These are phyloP conservation scores for Syngnathoides biaculeatus DNA, from an alignment of 2,113 vertebrate species.

Conservation along the genomic window DNA sequence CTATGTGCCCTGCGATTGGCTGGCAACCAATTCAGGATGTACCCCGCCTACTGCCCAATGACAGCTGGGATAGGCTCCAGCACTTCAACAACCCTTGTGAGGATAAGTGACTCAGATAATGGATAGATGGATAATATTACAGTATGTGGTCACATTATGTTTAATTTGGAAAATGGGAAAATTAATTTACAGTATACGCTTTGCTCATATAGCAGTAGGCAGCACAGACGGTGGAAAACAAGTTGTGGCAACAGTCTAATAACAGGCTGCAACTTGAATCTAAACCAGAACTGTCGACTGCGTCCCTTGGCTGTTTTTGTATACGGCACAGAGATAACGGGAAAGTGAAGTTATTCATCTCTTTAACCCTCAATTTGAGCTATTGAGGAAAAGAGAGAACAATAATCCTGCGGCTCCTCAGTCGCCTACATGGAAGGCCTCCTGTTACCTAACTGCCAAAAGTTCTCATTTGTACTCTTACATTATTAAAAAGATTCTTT, in stretches of 20 bases:
- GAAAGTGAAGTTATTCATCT: slow-evolving; percentile 59
- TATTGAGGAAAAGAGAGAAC: slow-evolving; percentile 48
- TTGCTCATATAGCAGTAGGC: slow-evolving; percentile 50
- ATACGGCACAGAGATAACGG: slow-evolving; percentile 44
- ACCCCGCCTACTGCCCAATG: no score
- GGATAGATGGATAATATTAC: no score
- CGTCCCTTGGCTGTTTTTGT: slow-evolving; percentile 32
- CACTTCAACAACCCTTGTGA: no score
- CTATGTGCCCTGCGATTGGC: no score
- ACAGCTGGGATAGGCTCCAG: no score
- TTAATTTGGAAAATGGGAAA: slow-evolving; percentile 58
- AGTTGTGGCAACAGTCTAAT: slow-evolving; percentile 64
- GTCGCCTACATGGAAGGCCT: slow-evolving; percentile 1
- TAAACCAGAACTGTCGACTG: slow-evolving; percentile 57
- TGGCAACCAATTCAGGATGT: no score
- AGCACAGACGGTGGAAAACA: slow-evolving; percentile 60
- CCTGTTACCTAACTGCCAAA: slow-evolving; percentile 28
- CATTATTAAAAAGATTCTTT: slow-evolving; percentile 18
- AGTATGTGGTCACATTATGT: slow-evolving; percentile 41
- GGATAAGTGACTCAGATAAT: no score
- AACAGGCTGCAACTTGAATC: slow-evolving; percentile 49
- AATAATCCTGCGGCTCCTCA: slow-evolving; percentile 35
- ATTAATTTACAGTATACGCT: slow-evolving; percentile 47
- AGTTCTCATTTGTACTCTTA: slow-evolving; percentile 18
- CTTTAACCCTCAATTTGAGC: slow-evolving; percentile 28